Evolutionary conservation across 2,113 vertebrate genomes (phyloP).

Genomic region (Limanda limanda): DNA sequence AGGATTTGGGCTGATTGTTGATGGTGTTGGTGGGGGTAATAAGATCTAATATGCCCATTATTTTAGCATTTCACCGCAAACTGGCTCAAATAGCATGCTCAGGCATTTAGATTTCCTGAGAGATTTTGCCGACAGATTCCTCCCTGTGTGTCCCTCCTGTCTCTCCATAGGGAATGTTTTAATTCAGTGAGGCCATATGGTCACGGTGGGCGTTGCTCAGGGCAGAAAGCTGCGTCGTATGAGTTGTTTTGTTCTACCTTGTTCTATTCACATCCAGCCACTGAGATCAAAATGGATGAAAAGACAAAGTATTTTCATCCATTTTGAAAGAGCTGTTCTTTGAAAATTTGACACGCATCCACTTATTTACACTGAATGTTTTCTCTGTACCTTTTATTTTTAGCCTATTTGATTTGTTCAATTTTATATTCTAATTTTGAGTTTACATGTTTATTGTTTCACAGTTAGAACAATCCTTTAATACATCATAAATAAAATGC

Average conservation of each 20-base stretch:
- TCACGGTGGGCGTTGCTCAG: constrained; percentile 46
- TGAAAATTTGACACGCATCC: not conserved
- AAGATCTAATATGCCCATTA: not conserved
- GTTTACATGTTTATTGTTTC: too few species aligned
- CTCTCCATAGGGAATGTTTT: constrained; percentile 69
- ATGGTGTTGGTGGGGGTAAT: too few species aligned
- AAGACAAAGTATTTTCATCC: not conserved
- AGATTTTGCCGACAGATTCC: constrained; percentile 62
- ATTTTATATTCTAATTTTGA: too few species aligned
- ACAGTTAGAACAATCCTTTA: not conserved
- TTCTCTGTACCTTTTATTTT: too few species aligned
- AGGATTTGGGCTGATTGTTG: too few species aligned
- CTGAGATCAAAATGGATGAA: constrained; percentile 23
- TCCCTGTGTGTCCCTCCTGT: constrained; percentile 61
- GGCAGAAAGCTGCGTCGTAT: constrained; percentile 46
- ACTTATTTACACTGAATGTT: not conserved
- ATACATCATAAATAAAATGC: not conserved
- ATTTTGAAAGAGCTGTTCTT: constrained; percentile 5
- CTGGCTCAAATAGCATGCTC: not conserved
- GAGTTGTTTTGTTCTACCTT: constrained; percentile 23
- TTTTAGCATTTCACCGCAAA: not conserved
- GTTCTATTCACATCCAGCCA: constrained; percentile 34
- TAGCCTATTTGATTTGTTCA: too few species aligned
- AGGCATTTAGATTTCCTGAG: constrained; percentile 18
- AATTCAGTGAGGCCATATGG: constrained; percentile 71